A percentile compares a stretch with the other conserved stretches of the same genome.
phyloP scores from a whole-genome alignment of 2,113 vertebrate genomes.

The Eira barbara region DNA sequence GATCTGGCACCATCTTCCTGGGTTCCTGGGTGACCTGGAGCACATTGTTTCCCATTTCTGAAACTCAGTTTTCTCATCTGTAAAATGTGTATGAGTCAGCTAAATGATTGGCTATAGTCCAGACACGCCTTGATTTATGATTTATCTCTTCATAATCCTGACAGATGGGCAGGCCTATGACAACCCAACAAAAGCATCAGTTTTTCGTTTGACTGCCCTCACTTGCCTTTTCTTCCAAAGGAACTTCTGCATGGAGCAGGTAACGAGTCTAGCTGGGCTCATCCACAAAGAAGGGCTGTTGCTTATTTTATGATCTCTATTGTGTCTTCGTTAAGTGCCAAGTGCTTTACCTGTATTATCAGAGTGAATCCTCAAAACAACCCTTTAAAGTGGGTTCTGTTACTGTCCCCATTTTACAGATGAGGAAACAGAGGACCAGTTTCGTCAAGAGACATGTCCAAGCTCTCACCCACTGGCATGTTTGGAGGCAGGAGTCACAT shows the following conservation, averaged over 20 bases:
- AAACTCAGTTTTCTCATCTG: background rate
- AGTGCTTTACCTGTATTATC: background rate
- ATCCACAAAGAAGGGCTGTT: background rate
- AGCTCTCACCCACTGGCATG: background rate
- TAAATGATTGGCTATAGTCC: background rate
- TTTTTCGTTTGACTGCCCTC: background rate
- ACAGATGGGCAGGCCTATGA: background rate
- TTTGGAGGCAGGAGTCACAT: background rate
- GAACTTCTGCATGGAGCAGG: background rate
- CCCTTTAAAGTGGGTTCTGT: background rate
- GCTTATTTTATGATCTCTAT: background rate
- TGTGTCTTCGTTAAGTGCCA: background rate
- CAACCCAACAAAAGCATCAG: background rate
- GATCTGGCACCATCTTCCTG: no score
- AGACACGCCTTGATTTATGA: background rate
- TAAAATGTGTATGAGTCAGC: background rate
- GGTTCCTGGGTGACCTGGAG: background rate
- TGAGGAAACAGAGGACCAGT: background rate
- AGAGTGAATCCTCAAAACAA: background rate
- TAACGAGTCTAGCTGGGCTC: background rate
- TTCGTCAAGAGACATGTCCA: background rate
- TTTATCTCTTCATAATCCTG: background rate
- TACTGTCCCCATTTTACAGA: background rate
- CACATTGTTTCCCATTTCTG: background rate
- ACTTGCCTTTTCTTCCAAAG: background rate